Base-by-base conservation (phyloP, 2,888 invertebrate species). In the Pandemis corylana region DNA sequence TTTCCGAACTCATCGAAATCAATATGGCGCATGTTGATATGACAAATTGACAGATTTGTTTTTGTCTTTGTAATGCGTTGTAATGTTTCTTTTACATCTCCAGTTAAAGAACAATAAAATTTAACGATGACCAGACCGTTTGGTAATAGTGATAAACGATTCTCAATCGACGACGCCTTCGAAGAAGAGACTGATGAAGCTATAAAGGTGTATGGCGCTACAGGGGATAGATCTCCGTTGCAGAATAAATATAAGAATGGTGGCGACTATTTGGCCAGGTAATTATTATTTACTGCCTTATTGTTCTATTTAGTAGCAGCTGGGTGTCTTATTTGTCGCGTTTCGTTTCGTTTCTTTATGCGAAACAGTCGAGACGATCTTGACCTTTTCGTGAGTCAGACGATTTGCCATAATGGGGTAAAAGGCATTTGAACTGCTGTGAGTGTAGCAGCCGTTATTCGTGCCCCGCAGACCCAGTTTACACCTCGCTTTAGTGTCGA, bases 181-280 rank as follows among this genome's bases (percentile, higher is more conserved):
- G 97, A 97, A 86, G 97, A 97, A 86, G 97, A 97, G 87, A 97
- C 97, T 65, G 97, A 97, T 84, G 97, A 97, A 87, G 97, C 97
- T 72, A 96, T 97, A 82, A 96, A 96, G 85, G 97, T 97, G 65
- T 97, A 97, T 89, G 97, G 97, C 67, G 96, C 97, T 68, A 97
- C 96, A 67, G 96, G 96, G 78, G 96, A 96, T 88, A 95, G 96
- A 82, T 96, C 96, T 78, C 96, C 97, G 82, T 94, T 96, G 84
- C 91, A 93, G 83, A 92, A 90, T 80, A 93, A 93, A 90, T 90
- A 87, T 77, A 93, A 90, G 84, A 93, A 91, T 89, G 91, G 91
- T 80, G 87, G 81, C 74, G 93, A 94, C 80, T 94, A 87, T 83
- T 78, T 93, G 77, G 81, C 94, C 78, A 90, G 92, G 94, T 93